phyloP scores from a whole-genome alignment of 2,113 vertebrate genomes.

The Barbus barbus region DNA sequence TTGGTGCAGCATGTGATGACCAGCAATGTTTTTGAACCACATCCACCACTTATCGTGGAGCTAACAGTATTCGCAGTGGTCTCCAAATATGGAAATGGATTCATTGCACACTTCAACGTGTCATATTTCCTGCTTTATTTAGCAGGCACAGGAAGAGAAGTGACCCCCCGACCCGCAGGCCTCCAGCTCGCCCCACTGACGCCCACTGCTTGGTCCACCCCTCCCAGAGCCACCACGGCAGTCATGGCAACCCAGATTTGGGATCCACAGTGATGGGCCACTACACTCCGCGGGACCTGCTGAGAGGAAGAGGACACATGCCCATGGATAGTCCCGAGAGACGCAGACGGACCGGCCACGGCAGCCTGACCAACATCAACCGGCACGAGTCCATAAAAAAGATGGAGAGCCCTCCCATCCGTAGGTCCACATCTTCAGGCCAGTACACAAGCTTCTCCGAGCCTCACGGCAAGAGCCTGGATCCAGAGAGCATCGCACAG shows the following conservation, averaged over 20 bases:
- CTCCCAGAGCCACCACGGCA: conserved; percentile 68
- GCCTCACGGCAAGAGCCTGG: conserved; percentile 87
- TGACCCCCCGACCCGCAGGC: conserved; percentile 85
- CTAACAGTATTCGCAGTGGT: neutral
- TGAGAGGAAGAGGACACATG: conserved; percentile 81
- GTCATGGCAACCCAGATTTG: conserved; percentile 74
- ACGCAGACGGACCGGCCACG: conserved; percentile 83
- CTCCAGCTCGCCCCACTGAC: conserved; percentile 86
- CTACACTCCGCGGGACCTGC: conserved; percentile 85
- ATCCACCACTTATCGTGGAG: neutral
- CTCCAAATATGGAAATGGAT: neutral
- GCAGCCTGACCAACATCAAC: conserved; percentile 92
- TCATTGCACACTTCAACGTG: neutral
- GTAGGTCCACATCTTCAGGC: conserved; percentile 94
- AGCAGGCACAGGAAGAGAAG: conserved; percentile 88
- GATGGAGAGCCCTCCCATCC: conserved; percentile 92
- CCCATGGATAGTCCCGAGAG: conserved; percentile 89
- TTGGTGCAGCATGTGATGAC: neutral
- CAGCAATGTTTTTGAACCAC: neutral
- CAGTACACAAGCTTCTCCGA: conserved; percentile 91
- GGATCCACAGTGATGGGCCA: conserved; percentile 85
- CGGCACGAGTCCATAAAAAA: conserved; percentile 94
- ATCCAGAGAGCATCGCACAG: conserved; percentile 98
- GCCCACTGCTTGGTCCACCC: conserved; percentile 87
- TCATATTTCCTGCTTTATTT: neutral